Conservation (phyloP, 2,113 vertebrate genomes). For the Hippocampus abdominalis region DNA sequence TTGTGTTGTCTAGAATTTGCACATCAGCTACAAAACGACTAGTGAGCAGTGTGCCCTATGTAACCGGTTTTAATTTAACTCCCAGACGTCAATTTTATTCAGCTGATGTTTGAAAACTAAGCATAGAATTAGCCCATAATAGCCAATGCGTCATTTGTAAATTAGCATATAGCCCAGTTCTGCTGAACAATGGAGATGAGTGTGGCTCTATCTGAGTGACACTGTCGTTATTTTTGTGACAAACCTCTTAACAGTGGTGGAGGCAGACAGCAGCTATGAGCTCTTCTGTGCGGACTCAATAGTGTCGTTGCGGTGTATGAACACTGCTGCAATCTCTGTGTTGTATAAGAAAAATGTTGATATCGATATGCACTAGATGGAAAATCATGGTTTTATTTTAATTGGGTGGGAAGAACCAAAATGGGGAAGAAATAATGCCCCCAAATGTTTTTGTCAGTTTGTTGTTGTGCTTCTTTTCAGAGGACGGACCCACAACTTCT, state of each 20-base stretch:
- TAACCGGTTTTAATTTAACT: slow-evolving; percentile 30
- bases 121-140: not conserved
- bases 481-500: slow-evolving; percentile 93
- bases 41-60: slow-evolving; percentile 28
- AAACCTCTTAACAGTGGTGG: not conserved
- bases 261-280: not conserved
- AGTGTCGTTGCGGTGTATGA: not conserved
- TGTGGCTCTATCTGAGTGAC: not conserved
- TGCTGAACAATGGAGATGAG: not conserved
- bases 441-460: not conserved
- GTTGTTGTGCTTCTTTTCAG: slow-evolving; percentile 64
- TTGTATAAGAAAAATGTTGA: not conserved
- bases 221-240: not conserved
- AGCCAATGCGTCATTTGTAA: not conserved
- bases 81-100: not conserved
- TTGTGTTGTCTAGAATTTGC: not conserved
- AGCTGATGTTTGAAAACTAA: not conserved
- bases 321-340: not conserved
- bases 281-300: not conserved
- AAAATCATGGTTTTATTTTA: not conserved
- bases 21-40: not conserved
- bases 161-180: not conserved
- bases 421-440: not conserved
- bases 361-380: not conserved
- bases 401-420: not conserved